Percentiles rank a stretch among this genome's conserved stretches.
phyloP scores from a whole-genome alignment of 1,140 invertebrate species.

The Leptopilina boulardi region DNA sequence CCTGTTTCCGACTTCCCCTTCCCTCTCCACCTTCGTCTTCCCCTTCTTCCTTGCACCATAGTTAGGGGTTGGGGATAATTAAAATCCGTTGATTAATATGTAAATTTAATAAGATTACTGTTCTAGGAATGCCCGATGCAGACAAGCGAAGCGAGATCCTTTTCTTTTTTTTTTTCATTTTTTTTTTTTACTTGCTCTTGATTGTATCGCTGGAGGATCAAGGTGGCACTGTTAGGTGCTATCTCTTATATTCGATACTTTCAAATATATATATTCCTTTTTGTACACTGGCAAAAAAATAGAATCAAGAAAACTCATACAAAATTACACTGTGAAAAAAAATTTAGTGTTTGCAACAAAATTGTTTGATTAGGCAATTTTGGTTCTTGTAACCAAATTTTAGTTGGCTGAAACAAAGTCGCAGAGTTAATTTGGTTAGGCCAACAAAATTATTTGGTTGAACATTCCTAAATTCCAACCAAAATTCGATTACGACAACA shows the following conservation, averaged over 20 bases:
- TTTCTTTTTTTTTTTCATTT: background rate
- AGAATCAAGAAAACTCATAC: too few species aligned
- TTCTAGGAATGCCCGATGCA: constrained; percentile 79
- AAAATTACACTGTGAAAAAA: too few species aligned
- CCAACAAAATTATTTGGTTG: too few species aligned
- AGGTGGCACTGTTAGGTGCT: constrained; percentile 30
- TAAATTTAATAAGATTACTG: constrained; percentile 98
- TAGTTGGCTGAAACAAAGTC: too few species aligned
- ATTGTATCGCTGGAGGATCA: constrained; percentile 29
- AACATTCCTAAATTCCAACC: too few species aligned
- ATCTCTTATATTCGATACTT: constrained; percentile 14
- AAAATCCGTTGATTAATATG: constrained; percentile 98
- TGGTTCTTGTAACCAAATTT: too few species aligned
- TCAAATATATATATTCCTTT: too few species aligned
- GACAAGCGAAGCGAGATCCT: constrained; percentile 47
- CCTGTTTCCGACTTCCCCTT: constrained; percentile 13
- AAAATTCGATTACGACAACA: too few species aligned
- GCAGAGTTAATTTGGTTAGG: too few species aligned
- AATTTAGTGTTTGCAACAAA: too few species aligned
- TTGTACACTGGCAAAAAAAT: too few species aligned
- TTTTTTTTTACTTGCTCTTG: constrained; percentile 4
- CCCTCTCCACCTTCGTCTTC: constrained; percentile 44
- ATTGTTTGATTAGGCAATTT: too few species aligned
- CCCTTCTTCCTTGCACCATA: constrained; percentile 51
- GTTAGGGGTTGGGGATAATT: constrained; percentile 85